Evolutionary conservation across 2,113 vertebrate species (phyloP).

Genomic region (Mobula hypostoma): DNA sequence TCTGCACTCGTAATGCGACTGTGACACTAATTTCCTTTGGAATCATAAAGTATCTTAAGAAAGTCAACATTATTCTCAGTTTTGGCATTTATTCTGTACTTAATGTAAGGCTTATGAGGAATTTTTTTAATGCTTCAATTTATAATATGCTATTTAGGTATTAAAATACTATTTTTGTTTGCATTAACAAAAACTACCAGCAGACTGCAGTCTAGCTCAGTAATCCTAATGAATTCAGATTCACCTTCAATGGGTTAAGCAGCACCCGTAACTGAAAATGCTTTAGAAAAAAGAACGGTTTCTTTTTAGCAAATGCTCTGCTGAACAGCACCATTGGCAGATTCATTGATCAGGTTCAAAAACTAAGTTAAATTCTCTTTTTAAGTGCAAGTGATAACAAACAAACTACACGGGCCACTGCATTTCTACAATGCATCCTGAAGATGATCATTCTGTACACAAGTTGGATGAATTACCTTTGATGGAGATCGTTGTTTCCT

Average conservation of each 20-base stretch:
- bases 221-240: neutral
- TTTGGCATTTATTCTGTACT: no score
- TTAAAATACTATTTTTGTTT: neutral
- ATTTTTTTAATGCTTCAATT: neutral
- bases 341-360: neutral
- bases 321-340: neutral
- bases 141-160: neutral
- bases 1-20: no score
- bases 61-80: no score
- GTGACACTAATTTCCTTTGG: no score
- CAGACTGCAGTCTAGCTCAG: neutral
- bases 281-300: neutral
- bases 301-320: neutral
- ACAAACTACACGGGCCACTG: neutral
- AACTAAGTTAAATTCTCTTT: neutral
- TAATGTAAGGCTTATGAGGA: no score
- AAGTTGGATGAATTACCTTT: conserved; percentile 65
- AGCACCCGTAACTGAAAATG: conserved; percentile 38
- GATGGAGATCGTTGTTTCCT: conserved; percentile 94
- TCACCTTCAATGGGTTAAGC: neutral
- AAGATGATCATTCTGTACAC: no score
- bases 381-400: neutral
- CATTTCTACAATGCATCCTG: neutral
- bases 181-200: neutral
- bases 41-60: no score